Evolutionary conservation across 2,797 vertebrate genomes (phyloP), one percentile per base, ranked within the genome.

Genomic region (Paratrypauchen microcephalus): DNA sequence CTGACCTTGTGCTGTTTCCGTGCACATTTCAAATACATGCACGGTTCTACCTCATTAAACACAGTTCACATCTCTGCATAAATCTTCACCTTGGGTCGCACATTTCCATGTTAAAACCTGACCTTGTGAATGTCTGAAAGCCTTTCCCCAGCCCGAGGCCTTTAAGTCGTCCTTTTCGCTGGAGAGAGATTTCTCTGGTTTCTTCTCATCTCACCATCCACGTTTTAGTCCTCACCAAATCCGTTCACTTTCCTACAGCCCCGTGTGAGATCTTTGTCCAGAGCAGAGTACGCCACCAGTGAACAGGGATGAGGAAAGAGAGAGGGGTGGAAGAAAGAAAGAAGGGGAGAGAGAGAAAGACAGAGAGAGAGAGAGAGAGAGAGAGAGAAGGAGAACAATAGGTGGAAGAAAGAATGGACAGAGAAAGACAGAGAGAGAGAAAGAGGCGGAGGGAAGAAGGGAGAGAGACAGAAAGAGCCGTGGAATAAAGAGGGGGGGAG

Each of bases 301-400:
- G 78, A 83, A 81, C 66, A 70, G 70, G 41, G 73, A 86, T 74
- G 81, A 80, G 74, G 12, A 59, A 59, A 69, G 68, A n/a, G n/a
- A 6, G 30, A 32, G 6, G 6, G 5, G 6, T 1, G 23, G 57
- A 18, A 61, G 30, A 26, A 26, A 26, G 24, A 26, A 26, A n/a
- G n/a, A 28, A 4, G 28, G 28, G 6, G 30, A 32, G n/a, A 30
- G 28, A 30, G 5, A 30, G 28, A 30, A 30, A 30, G 28, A 30
- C 3, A 30, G 5, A 4, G 5, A 30, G 28, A 3, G 28, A 30
- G 28, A 30, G 28, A 30, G 28, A 30, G 28, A 32, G 32, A 32
- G 7, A 7, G 32, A 7, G 7, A 32, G 32, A 32, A 32, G 7
- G 7, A 32, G 1, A 36, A n/a, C n/a, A n/a, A n/a, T n/a, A n/a